Evolutionary conservation across 2,113 vertebrate species (phyloP), one percentile per base, ranked within the genome.

Genomic region (Chaenocephalus aceratus): DNA sequence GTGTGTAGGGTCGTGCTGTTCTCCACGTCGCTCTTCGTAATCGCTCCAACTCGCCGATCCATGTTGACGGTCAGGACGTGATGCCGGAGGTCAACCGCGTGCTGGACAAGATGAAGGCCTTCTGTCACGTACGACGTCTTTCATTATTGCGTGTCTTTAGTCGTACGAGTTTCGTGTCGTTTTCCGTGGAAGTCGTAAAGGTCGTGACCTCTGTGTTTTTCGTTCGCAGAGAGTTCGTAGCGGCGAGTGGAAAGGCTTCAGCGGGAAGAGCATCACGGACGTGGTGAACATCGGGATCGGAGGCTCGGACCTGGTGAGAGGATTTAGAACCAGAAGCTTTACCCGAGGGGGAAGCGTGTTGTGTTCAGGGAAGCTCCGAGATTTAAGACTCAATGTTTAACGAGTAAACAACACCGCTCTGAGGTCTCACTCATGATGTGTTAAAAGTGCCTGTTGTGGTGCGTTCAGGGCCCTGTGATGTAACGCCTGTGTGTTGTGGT

Each of bases 281-380:
- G 94, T 99, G 4, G 95, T 99, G 84, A 99, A 99, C 86, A 92
- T 99, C 1, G 98, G 98, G 36, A 99, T 99, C 7, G 98, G 98
- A 1, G 98, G 98, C 54, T 99, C 98, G 2, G 98, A 99, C 88
- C 91, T 99, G 97, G 98, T 99, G 88, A 96, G 63, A 15, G 57
- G 14, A 30, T 30, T 30, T 30, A 30, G 26, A 30, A 30, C 26
- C 26, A 30, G 26, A 30, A 30, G 26, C 26, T 30, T 30, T 30
- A 30, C 26, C 26, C 3, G 26, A 30, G 26, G 26, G 26, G 3
- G 26, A 30, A 30, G 26, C 3, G 26, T 30, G 26, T 34, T 21
- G 21, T 21, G 21, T 21, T 21, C 21, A 21, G 21, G 21, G 21
- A 21, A 21, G 21, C 21, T 21, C 21, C 21, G 21, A 21, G 21